Evolutionary conservation across 2,113 vertebrate genomes (phyloP), one percentile per base, ranked within the genome.

Genomic region (Epinephelus lanceolatus): DNA sequence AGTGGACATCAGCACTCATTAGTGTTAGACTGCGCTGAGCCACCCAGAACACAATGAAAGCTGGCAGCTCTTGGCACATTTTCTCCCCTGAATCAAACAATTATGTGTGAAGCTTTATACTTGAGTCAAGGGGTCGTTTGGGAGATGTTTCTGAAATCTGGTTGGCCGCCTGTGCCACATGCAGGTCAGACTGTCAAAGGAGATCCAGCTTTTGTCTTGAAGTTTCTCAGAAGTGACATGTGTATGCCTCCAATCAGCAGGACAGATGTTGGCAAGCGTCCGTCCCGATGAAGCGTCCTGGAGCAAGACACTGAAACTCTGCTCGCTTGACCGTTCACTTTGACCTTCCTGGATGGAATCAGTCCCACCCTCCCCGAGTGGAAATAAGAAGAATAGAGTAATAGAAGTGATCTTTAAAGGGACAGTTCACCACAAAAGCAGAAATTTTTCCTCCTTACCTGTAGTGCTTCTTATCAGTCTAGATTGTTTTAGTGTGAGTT

Each of bases 1-100:
- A 23, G 69, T 13, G 57, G 51, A 80, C 88, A 84, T 83, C 73
- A 56, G 37, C 8, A 17, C 37, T 51, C 33, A 62, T 86, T 85
- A 45, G n/a, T 77, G 52, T 82, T 81, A 60, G 30, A 72, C 56
- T 61, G 37, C 42, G 60, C 56, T 37, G 71, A 72, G 40, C 10
- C 68, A 51, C 19, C n/a, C 78, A 57, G 2, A 69, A 71, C 45
- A 66, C 66, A 21, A 76, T 71, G 55, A 17, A 73, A 65, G 40
- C 65, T 81, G 76, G 67, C 78, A 55, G 75, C 27, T 56, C 49
- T 77, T 62, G 40, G 59, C 45, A 57, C 27, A 71, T 80, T 78
- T 72, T 73, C 60, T 69, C 61, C 18, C 21, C 25, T 21, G 7
- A 75, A 59, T 68, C 19, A 71, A 81, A 61, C 19, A 47, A 19